Percentiles rank a stretch among this genome's conserved stretches.
Conservation (phyloP, 2,797 vertebrate genomes). For the Crax fasciolata region DNA sequence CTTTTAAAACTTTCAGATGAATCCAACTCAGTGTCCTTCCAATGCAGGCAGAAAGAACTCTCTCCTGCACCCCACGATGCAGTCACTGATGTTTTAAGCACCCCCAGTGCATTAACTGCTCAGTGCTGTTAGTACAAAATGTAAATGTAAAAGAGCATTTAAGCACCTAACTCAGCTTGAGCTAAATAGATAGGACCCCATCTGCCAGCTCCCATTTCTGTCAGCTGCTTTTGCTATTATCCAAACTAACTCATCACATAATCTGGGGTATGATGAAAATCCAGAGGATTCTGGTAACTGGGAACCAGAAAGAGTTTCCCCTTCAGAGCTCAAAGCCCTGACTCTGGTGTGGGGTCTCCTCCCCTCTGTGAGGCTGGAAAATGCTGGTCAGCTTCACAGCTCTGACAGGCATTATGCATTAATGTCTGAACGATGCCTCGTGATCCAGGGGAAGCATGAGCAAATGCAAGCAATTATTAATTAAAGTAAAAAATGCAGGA, state of each 20-base stretch:
- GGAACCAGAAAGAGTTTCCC: not conserved
- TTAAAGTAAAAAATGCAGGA: conserved; percentile 43
- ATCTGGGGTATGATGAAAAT: not conserved
- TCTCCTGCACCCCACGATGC: not conserved
- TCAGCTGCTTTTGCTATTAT: not conserved
- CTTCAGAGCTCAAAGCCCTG: not conserved
- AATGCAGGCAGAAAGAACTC: not conserved
- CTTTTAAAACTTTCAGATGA: not conserved
- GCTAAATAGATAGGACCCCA: not conserved
- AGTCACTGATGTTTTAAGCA: not conserved
- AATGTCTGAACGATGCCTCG: not conserved
- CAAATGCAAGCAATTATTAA: conserved; percentile 47
- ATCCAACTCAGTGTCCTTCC: not conserved
- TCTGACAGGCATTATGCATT: not conserved
- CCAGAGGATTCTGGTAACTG: not conserved
- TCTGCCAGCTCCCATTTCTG: not conserved
- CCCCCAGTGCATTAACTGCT: not conserved
- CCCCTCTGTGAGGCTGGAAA: not conserved
- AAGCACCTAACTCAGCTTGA: not conserved
- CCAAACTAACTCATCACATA: not conserved
- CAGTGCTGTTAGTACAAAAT: not conserved
- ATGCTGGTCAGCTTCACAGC: not conserved
- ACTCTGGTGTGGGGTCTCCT: not conserved
- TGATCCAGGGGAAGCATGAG: not conserved
- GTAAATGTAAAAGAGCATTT: not conserved